Conservation (phyloP, 2,797 vertebrate species). For the Chromis chromis region DNA sequence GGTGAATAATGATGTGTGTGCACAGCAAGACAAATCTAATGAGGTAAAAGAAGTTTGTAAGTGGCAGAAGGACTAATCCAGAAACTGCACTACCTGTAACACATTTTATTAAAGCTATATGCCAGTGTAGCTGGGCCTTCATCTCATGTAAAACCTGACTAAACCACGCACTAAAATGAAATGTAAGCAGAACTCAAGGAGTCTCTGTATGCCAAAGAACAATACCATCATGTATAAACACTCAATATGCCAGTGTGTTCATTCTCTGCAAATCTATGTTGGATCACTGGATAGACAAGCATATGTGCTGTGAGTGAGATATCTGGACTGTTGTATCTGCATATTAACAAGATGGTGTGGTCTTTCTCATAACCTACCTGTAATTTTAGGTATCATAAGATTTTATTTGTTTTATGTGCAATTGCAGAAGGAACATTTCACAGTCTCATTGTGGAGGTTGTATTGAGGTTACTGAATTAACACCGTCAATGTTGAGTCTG, state of each 20-base stretch:
- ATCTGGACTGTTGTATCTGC: constrained; percentile 35
- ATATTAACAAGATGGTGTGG: constrained; percentile 22
- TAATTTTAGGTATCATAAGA: neutral
- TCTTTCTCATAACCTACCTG: constrained; percentile 12
- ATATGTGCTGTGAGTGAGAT: constrained; percentile 12
- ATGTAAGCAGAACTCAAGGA: constrained; percentile 16
- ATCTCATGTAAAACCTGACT: constrained; percentile 5
- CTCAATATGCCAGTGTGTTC: constrained; percentile 15
- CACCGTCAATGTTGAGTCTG: neutral
- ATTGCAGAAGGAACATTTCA: neutral
- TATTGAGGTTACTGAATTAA: neutral
- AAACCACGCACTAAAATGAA: constrained; percentile 18
- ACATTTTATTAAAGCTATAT: neutral
- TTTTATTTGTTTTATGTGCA: constrained; percentile 17
- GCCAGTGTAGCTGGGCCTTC: neutral
- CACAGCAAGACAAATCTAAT: constrained; percentile 10
- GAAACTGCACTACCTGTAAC: neutral
- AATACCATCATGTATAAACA: constrained; percentile 32
- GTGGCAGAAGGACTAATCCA: neutral
- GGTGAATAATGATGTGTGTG: constrained; percentile 26
- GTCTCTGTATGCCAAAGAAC: constrained; percentile 6
- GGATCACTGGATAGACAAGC: constrained; percentile 44
- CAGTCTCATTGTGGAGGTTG: neutral
- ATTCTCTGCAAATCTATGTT: constrained; percentile 23
- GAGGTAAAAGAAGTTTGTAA: neutral